Base-by-base conservation (phyloP, 2,888 invertebrate species). In the Polydrusus cervinus region DNA sequence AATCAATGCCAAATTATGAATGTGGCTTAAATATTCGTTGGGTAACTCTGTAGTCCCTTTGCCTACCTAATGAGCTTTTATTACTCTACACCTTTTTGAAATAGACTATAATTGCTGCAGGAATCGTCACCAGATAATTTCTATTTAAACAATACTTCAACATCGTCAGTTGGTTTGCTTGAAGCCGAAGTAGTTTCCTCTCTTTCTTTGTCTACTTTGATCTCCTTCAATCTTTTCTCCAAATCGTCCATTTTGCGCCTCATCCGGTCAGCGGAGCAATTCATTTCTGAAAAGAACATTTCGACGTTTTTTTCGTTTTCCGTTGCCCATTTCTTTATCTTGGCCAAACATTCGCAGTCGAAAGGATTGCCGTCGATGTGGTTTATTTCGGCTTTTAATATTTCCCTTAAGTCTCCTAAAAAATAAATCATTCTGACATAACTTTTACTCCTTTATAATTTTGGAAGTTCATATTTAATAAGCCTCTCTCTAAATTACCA, bases 301-400 rank as follows among this genome's bases (percentile, higher is more conserved):
- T 81, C 74, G 6, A 83, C 78, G 25, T 79, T 62, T 61, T 80
- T 80, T 0, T 75, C 65, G 8, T 79, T 77, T 53, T 81, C 72
- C 25, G 80, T 75, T 0, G 78, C 77, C 81, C 57, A 72, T 47
- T 80, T 78, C 45, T 81, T 79, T 30, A 85, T 81, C 71, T 80
- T 80, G 34, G 81, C 77, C 77, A 85, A 76, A 74, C 85, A 85
- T 6, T 80, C 80, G 74, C 85, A 85, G 11, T 82, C 80, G 66
- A 85, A 82, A 7, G 67, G 72, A 66, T 72, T 72, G n/a, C 61
- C 61, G 30, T 72, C 72, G 16, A 84, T 71, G 68, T 81, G 78
- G 3, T 79, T 83, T 7, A 71, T 77, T 38, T 80, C 73, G 7
- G 82, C 83, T 65, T 78, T 82, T 9, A 84, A 78, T 16, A 83